These are phyloP conservation scores for Adelosebastes latens DNA, from an alignment of 2,797 vertebrate genomes.

Conservation along the genomic window DNA sequence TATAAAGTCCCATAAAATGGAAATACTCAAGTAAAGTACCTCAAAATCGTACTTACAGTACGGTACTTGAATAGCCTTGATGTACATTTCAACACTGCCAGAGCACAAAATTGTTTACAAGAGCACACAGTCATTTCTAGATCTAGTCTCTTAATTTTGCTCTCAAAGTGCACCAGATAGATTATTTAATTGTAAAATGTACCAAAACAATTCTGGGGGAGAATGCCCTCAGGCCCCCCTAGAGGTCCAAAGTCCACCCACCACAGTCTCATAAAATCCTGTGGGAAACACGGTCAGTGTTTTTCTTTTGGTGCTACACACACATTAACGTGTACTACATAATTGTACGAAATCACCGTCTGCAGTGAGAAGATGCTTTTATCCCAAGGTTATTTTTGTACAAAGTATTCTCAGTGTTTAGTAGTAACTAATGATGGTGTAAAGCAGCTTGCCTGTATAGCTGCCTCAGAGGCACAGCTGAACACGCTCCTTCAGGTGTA, in stretches of 20 bases:
- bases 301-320: not conserved
- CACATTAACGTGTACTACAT: not conserved
- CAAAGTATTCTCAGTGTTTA: slow-evolving; percentile 14
- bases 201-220: too few species aligned
- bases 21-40: too few species aligned
- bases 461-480: slow-evolving; percentile 30
- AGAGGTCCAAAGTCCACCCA: too few species aligned
- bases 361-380: not conserved
- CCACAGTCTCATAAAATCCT: too few species aligned
- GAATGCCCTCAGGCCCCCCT: too few species aligned
- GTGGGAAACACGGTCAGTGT: not conserved
- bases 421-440: slow-evolving; percentile 35
- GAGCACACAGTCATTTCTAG: not conserved
- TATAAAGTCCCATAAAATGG: too few species aligned
- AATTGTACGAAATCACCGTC: not conserved
- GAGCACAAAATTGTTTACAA: not conserved
- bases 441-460: slow-evolving; percentile 18
- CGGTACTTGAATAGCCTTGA: too few species aligned
- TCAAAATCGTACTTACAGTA: too few species aligned
- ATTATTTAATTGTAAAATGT: not conserved
- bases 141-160: not conserved
- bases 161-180: not conserved
- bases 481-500: slow-evolving; percentile 54
- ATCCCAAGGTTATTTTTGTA: slow-evolving; percentile 39
- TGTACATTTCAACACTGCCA: too few species aligned